phyloP scores from a whole-genome alignment of 1,140 invertebrate species.

The Nasonia giraulti region DNA sequence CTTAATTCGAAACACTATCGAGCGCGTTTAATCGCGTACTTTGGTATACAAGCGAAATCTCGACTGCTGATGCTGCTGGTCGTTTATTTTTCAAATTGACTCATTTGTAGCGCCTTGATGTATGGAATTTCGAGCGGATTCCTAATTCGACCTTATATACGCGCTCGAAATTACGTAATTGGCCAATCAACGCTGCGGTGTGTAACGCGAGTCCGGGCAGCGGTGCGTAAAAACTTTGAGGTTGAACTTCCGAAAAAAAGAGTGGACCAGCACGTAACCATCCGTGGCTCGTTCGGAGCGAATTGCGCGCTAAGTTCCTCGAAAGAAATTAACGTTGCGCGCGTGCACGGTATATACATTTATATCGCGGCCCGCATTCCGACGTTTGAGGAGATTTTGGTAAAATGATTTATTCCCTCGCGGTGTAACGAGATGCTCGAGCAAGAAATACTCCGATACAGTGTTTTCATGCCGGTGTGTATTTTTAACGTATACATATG shows the following conservation, averaged over 20 bases:
- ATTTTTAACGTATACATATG: not conserved
- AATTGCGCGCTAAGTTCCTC: slow-evolving; percentile 17
- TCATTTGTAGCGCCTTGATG: not conserved
- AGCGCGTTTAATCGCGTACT: not conserved
- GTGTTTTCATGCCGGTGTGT: not conserved
- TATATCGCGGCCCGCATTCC: not conserved
- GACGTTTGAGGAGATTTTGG: not conserved
- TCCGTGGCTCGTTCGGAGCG: not conserved
- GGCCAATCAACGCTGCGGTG: not conserved
- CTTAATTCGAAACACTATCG: not conserved
- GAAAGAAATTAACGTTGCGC: slow-evolving; percentile 20
- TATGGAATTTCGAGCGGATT: slow-evolving; percentile 4
- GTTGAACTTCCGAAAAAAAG: slow-evolving; percentile 1
- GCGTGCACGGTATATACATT: not conserved
- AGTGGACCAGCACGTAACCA: not conserved
- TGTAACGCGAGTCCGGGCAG: not conserved
- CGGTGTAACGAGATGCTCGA: too few species aligned
- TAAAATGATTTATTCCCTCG: not conserved
- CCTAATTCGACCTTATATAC: slow-evolving; percentile 26
- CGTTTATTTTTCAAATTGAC: not conserved
- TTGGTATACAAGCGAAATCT: not conserved
- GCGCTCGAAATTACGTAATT: slow-evolving; percentile 8
- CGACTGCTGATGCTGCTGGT: too few species aligned
- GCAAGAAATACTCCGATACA: slow-evolving; percentile 9
- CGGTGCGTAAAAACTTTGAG: not conserved